Evolutionary conservation across 23 tunicate genomes (phyloP), one percentile per base, ranked within the genome.

Genomic region (Clavelina lepadiformis): DNA sequence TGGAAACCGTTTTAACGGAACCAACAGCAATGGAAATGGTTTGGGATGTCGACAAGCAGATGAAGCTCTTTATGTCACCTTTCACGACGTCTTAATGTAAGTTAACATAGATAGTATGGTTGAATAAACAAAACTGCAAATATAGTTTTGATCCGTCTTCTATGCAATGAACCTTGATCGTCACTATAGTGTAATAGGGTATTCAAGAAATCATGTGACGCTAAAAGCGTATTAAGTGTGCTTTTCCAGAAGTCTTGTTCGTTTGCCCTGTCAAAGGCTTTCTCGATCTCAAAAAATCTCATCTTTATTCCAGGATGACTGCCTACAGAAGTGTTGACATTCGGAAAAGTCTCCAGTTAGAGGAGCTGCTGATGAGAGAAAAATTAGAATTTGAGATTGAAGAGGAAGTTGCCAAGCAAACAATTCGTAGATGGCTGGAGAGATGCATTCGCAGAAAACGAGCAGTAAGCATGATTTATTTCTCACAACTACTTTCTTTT

Each of bases 251-350:
- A n/a, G n/a, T n/a, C n/a, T n/a, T n/a, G n/a, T n/a, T n/a, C n/a
- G n/a, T n/a, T n/a, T n/a, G n/a, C n/a, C n/a, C n/a, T n/a, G n/a
- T n/a, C n/a, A n/a, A n/a, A n/a, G n/a, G n/a, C 50, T 13, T 44
- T 18, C 13, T 44, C 50, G 18, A 44, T 11, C 18, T 18, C 15
- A n/a, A n/a, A n/a, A n/a, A n/a, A n/a, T n/a, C n/a, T n/a, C n/a
- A n/a, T n/a, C n/a, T 8, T 19, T 60, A 5, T 59, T 38, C 26
- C 81, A 92, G 91, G 74, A 92, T 92, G 98, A 68, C 75, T 25
- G 98, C 98, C 29, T 84, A 92, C 58, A 44, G 98, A 0, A 77
- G 86, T 56, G 87, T 92, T 18, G 94, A 92, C 72, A 92, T 92
- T 33, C 77, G 88, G 31, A 92, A 92, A 41, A 78, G 96, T 28